These are phyloP conservation scores for Carterocephalus palaemon DNA, from an alignment of 2,888 invertebrate genomes.

Conservation along the genomic window DNA sequence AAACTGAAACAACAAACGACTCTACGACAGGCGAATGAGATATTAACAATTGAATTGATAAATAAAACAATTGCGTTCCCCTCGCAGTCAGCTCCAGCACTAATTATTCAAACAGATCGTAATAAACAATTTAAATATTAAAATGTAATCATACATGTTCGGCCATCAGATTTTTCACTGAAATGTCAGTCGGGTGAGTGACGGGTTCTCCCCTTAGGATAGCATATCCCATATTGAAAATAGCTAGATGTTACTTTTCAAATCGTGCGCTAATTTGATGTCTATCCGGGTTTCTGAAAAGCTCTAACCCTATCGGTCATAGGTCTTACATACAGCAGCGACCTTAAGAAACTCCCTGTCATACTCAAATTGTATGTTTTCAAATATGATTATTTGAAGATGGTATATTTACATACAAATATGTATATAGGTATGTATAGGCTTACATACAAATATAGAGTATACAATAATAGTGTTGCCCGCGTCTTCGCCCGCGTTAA, in stretches of 20 bases:
- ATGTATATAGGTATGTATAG: too few species aligned
- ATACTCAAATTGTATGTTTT: too few species aligned
- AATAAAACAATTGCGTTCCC: conserved; percentile 55
- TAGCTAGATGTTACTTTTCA: conserved; percentile 4
- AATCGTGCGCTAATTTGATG: too few species aligned
- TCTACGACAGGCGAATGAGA: conserved; percentile 49
- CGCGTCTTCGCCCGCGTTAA: too few species aligned
- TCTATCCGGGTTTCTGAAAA: too few species aligned
- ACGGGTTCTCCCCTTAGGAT: conserved; percentile 20
- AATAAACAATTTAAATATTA: conserved; percentile 55
- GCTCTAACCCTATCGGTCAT: too few species aligned
- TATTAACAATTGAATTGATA: conserved; percentile 61
- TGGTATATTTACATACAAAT: too few species aligned
- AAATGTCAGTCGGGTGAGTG: conserved; percentile 25
- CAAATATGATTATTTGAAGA: too few species aligned
- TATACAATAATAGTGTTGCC: too few species aligned
- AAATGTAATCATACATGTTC: conserved; percentile 47
- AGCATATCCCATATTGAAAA: conserved; percentile 8
- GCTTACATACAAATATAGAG: too few species aligned
- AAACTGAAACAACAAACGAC: conserved; percentile 44
- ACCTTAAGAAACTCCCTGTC: too few species aligned
- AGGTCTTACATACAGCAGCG: too few species aligned
- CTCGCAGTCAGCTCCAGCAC: conserved; percentile 44
- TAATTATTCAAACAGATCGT: conserved; percentile 57
- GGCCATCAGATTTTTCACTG: conserved; percentile 30